These are phyloP conservation scores for Temnothorax ravouxi DNA, from an alignment of 2,888 invertebrate genomes.

Conservation along the genomic window DNA sequence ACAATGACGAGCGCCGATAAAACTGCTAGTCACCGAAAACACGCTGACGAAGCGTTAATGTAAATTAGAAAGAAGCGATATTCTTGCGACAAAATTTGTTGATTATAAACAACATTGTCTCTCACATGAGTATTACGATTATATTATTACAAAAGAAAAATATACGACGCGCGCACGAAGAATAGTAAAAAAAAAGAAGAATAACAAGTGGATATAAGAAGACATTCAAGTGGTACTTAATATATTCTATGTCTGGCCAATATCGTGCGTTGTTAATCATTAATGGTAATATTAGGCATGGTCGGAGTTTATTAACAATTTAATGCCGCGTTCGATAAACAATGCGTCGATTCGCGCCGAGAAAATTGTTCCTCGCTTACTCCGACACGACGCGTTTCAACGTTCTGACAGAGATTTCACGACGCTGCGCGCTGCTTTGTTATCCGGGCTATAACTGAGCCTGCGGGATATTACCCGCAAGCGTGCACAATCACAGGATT, in stretches of 20 bases:
- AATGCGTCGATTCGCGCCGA: slow-evolving; percentile 5
- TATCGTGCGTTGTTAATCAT: background rate
- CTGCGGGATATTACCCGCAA: slow-evolving; percentile 11
- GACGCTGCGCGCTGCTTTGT: slow-evolving; percentile 8
- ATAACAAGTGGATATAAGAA: background rate
- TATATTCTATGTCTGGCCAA: background rate
- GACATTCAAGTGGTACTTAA: background rate
- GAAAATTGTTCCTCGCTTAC: slow-evolving; percentile 43
- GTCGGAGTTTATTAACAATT: background rate
- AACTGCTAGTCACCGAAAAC: background rate
- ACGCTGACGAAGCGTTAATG: background rate
- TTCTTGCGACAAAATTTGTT: background rate
- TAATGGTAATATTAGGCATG: background rate
- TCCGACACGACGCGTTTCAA: background rate
- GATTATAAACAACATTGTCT: background rate
- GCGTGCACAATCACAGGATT: slow-evolving; percentile 3
- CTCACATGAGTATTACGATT: background rate
- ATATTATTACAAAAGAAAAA: background rate
- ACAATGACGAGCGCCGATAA: background rate
- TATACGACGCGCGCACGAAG: no score
- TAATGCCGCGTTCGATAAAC: background rate
- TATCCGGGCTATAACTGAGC: background rate
- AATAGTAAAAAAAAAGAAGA: background rate
- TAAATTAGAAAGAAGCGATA: background rate
- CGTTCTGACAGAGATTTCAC: background rate